A percentile compares a stretch with the other conserved stretches of the same genome.
Evolutionary conservation across 2,797 vertebrate genomes (phyloP).

Genomic region (Scleropages formosus): DNA sequence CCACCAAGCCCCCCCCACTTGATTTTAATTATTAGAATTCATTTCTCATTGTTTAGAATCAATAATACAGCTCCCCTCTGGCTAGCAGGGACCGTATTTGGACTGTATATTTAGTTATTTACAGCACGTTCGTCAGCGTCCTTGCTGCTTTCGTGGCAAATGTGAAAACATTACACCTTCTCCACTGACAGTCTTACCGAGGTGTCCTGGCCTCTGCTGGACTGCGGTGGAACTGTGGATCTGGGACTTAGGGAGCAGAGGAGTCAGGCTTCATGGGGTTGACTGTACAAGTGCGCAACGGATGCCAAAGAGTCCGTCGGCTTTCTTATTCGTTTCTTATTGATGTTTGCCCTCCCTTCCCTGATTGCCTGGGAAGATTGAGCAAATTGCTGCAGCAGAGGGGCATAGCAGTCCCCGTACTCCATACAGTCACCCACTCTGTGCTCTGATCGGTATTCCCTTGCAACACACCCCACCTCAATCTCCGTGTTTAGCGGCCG

Average conservation of each 20-base stretch:
- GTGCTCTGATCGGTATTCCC: no score
- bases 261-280: not conserved
- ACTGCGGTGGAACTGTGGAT: not conserved
- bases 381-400: not conserved
- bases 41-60: conserved; percentile 16
- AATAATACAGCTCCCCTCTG: not conserved
- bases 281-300: not conserved
- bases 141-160: conserved; percentile 11
- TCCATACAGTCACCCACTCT: not conserved
- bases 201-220: not conserved
- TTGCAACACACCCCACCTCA: no score
- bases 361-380: not conserved
- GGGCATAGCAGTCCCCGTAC: not conserved
- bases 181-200: not conserved
- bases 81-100: conserved; percentile 1
- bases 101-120: conserved; percentile 20
- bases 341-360: not conserved
- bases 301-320: not conserved
- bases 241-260: not conserved
- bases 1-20: no score
- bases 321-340: conserved; percentile 5
- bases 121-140: not conserved
- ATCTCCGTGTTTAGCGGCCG: not conserved
- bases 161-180: conserved; percentile 5
- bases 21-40: conserved; percentile 20